Evolutionary conservation across 1,140 invertebrate species (phyloP).

Genomic region (Paraescarpia echinospica): DNA sequence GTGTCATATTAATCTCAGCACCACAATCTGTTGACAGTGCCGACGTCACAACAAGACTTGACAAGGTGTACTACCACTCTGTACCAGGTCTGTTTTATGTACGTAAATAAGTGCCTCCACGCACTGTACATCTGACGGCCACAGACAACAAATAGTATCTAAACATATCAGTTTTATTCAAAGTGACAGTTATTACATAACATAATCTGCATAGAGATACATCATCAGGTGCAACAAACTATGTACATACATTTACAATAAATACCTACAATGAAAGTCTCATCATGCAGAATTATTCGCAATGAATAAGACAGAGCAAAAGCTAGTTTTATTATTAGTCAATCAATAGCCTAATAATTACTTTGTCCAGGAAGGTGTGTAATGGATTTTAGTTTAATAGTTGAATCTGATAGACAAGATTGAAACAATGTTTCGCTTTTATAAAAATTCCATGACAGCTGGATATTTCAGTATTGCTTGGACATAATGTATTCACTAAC

Average conservation of each 20-base stretch:
- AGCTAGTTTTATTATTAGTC: background rate
- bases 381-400: too few species aligned
- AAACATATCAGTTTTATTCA: background rate
- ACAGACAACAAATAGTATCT: background rate
- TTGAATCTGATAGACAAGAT: too few species aligned
- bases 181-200: background rate
- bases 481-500: too few species aligned
- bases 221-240: background rate
- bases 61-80: background rate
- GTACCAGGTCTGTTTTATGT: slow-evolving; percentile 4
- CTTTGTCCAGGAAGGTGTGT: background rate
- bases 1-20: background rate
- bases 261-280: background rate
- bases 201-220: background rate
- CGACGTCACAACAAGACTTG: slow-evolving; percentile 3
- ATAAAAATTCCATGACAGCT: too few species aligned
- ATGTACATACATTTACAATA: background rate
- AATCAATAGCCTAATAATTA: background rate
- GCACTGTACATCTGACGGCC: background rate
- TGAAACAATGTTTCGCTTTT: too few species aligned
- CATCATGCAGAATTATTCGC: background rate
- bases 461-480: too few species aligned
- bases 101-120: background rate
- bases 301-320: background rate
- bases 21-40: background rate